A percentile compares a stretch with the other conserved stretches of the same genome.
These are phyloP conservation scores for Charaxes varanes DNA, from an alignment of 1,140 invertebrate species.

Conservation along the genomic window DNA sequence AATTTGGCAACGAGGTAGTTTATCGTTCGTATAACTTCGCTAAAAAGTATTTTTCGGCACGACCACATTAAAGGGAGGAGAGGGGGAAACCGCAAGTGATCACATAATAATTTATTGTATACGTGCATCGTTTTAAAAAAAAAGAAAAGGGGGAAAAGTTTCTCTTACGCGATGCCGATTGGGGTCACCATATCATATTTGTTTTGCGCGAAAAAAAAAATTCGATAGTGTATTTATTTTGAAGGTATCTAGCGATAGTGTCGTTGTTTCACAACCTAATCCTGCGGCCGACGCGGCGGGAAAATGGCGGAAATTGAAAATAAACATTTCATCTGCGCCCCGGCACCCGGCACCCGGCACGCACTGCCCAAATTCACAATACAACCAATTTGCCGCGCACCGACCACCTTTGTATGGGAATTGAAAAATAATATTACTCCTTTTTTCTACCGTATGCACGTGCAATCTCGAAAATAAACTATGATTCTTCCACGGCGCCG, in stretches of 20 bases:
- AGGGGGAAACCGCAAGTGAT: no score
- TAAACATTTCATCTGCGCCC: constrained; percentile 72
- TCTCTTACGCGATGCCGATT: no score
- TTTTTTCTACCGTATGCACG: constrained; percentile 53
- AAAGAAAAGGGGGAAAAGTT: no score
- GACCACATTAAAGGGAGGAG: no score
- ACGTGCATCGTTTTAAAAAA: no score
- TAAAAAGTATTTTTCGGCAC: no score
- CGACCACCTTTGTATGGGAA: constrained; percentile 72
- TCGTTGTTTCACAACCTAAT: constrained; percentile 61
- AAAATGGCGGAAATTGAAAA: constrained; percentile 72
- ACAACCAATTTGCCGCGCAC: constrained; percentile 69
- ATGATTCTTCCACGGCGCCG: constrained; percentile 28
- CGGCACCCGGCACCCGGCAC: constrained; percentile 71
- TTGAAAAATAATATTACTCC: constrained; percentile 73
- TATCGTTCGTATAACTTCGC: no score
- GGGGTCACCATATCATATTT: not conserved
- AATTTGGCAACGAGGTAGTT: no score
- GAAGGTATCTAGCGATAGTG: constrained; percentile 43
- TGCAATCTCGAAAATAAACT: constrained; percentile 68
- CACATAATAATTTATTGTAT: no score
- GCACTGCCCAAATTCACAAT: constrained; percentile 73
- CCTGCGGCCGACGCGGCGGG: constrained; percentile 54
- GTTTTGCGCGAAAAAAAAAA: not conserved
- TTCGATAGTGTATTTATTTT: constrained; percentile 20